Conservation (phyloP, 2,888 invertebrate genomes). For the Sphecodes monilicornis region DNA sequence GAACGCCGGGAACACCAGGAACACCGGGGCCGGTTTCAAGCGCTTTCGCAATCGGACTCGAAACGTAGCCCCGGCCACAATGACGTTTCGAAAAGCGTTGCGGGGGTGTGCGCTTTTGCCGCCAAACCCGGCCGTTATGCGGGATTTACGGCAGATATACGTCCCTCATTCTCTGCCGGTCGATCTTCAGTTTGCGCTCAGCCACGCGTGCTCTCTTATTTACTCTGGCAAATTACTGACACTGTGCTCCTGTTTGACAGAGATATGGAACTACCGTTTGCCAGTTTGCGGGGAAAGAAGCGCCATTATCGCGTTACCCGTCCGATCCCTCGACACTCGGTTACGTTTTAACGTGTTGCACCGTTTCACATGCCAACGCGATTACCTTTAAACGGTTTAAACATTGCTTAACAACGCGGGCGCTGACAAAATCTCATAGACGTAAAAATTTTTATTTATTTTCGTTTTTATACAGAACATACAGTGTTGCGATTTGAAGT, state of each 20-base stretch:
- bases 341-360: slow-evolving; percentile 20
- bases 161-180: background rate
- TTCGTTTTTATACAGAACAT: too few relatives aligned
- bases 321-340: background rate
- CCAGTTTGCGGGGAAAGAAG: slow-evolving; percentile 26
- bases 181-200: background rate
- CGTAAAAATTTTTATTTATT: background rate
- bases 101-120: slow-evolving; percentile 25
- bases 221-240: slow-evolving; percentile 26
- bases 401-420: background rate
- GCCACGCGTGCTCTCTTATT: slow-evolving; percentile 11
- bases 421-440: background rate
- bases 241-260: slow-evolving; percentile 9
- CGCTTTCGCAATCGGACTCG: slow-evolving; percentile 10
- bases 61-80: slow-evolving; percentile 25
- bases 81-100: slow-evolving; percentile 43
- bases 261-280: slow-evolving; percentile 26
- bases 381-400: background rate
- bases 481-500: too few relatives aligned
- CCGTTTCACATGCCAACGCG: background rate
- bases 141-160: slow-evolving; percentile 23
- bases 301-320: background rate
- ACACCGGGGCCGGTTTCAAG: background rate
- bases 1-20: background rate
- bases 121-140: slow-evolving; percentile 31